A percentile compares a stretch with the other conserved stretches of the same genome.
These are phyloP conservation scores for Gallinago solitaria DNA, from an alignment of 2,797 vertebrate genomes.

Conservation along the genomic window DNA sequence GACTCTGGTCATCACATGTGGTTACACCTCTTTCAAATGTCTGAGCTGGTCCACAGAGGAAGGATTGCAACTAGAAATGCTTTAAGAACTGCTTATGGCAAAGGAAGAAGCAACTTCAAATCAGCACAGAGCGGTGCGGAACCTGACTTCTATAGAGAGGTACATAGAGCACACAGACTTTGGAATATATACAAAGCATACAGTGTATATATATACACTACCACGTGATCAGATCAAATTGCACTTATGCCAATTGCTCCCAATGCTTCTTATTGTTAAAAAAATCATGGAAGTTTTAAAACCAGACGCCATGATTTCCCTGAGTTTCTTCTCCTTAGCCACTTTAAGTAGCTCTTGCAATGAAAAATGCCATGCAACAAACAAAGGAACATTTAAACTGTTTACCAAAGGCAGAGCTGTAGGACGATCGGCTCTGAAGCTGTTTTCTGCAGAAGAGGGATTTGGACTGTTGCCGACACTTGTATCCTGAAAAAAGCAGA, in stretches of 20 bases:
- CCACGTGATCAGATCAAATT: not conserved
- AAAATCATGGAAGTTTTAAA: not conserved
- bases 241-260: not conserved
- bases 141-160: not conserved
- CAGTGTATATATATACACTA: not conserved
- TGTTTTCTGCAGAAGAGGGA: slow-evolving; percentile 81
- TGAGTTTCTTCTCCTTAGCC: not conserved
- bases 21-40: not conserved
- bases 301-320: not conserved
- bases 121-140: not conserved
- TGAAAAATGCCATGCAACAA: not conserved
- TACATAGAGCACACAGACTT: not conserved
- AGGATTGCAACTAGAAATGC: not conserved
- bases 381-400: not conserved
- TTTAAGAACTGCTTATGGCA: not conserved
- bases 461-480: slow-evolving; percentile 85
- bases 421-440: slow-evolving; percentile 80
- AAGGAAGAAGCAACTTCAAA: not conserved
- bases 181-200: not conserved
- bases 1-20: too few species aligned
- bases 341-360: not conserved
- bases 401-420: slow-evolving; percentile 85
- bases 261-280: not conserved
- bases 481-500: slow-evolving; percentile 75
- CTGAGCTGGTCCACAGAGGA: not conserved